Evolutionary conservation across 2,113 vertebrate species (phyloP), one percentile per base, ranked within the genome.

Genomic region (Theropithecus gelada): DNA sequence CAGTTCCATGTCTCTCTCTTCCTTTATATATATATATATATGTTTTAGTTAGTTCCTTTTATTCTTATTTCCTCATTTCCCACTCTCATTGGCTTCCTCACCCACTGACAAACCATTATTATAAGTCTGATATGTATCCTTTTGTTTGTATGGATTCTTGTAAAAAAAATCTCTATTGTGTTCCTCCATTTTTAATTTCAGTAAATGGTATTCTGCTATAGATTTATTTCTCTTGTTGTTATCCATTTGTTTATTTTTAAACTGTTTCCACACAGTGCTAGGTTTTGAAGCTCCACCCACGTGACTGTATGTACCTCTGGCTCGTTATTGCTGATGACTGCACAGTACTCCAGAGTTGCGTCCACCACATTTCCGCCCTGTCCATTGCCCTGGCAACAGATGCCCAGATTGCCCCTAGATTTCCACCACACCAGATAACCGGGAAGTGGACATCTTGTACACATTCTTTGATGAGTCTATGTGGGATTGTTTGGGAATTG

Each of bases 131-230:
- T 95, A 45, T 57, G 9, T 66, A 52, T 78, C 43, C 30, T 70
- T 90, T 83, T 50, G 8, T 90, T 81, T 50, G 85, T 82, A 50
- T 45, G 20, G 35, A 81, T 93, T 93, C 72, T 93, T 86, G 1
- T 76, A 38, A 75, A 94, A 94, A 66, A 70, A 18, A 1, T 2
- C 18, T 75, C 22, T 72, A 32, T 83, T 52, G 55, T 32, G 17
- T 96, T 92, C 32, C 30, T 90, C 0, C 79, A 9, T 87, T 90
- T 93, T 90, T 35, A 70, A 90, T 96, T 93, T 93, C 10, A 80
- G 32, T 48, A 84, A 87, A 40, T 95, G n/a, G 12, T 72, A 90
- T 81, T 87, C 50, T 95, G 59, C 43, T 76, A 38, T 72, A 78
- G 59, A 76, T 59, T 94, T 90, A 23, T 57, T 32, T 75, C 43